Percentiles rank a stretch among this genome's conserved stretches.
Evolutionary conservation across 2,888 invertebrate genomes (phyloP).

Genomic region (Galerucella calmariensis): DNA sequence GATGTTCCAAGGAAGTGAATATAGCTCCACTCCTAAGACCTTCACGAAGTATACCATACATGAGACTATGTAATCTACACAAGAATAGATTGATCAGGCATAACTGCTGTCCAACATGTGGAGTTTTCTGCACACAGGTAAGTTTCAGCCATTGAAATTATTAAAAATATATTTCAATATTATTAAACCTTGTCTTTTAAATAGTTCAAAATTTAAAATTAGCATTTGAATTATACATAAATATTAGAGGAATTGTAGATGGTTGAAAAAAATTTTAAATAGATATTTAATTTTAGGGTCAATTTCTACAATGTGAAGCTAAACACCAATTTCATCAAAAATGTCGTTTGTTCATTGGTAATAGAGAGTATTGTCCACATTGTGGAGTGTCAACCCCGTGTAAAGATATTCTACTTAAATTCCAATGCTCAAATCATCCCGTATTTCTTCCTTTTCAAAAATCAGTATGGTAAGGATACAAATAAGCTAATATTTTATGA

Average conservation of each 20-base stretch:
- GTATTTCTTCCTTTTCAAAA: conserved; percentile 73
- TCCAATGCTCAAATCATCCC: conserved; percentile 73
- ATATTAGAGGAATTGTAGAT: too few species aligned
- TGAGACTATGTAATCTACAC: conserved; percentile 84
- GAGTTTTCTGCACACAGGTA: conserved; percentile 90
- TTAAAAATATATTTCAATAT: neutral
- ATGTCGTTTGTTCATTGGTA: conserved; percentile 68
- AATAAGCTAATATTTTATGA: conserved; percentile 10
- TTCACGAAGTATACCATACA: conserved; percentile 80
- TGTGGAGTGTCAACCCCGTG: conserved; percentile 74
- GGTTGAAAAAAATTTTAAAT: too few species aligned
- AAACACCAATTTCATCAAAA: conserved; percentile 87
- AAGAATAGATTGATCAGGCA: conserved; percentile 79
- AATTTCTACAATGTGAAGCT: conserved; percentile 82
- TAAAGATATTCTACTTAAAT: conserved; percentile 71
- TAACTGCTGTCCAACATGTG: conserved; percentile 91
- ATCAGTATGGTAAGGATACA: conserved; percentile 56
- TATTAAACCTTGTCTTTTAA: too few species aligned
- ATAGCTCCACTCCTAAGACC: conserved; percentile 73
- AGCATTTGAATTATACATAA: too few species aligned
- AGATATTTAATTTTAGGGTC: conserved; percentile 70
- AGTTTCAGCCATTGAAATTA: neutral
- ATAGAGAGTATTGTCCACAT: conserved; percentile 74
- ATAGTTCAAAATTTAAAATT: too few species aligned
- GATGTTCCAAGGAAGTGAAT: conserved; percentile 80